These are phyloP conservation scores for Paramormyrops hopkinsi DNA, from an alignment of 2,797 vertebrate genomes.

Conservation along the genomic window DNA sequence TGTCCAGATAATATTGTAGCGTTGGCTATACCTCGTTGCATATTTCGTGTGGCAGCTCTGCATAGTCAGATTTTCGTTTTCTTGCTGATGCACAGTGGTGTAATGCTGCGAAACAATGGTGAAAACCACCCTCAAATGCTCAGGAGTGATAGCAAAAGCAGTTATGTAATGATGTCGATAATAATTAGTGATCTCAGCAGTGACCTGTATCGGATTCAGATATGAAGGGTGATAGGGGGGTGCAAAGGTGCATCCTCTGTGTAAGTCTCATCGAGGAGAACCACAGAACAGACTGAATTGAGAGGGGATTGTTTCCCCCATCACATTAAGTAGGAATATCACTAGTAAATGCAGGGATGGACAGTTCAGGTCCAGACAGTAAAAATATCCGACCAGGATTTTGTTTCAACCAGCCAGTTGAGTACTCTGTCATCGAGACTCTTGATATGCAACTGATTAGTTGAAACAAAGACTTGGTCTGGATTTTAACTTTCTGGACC, in stretches of 20 bases:
- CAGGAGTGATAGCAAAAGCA: neutral
- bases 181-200: neutral
- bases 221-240: neutral
- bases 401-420: neutral
- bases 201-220: neutral
- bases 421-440: neutral
- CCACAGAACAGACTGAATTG: neutral
- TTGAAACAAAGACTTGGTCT: neutral
- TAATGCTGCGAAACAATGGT: neutral
- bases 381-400: neutral
- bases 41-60: no score
- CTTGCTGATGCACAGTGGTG: neutral
- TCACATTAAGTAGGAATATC: neutral
- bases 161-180: neutral
- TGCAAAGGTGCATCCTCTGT: neutral
- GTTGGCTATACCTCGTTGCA: neutral
- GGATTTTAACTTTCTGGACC: neutral
- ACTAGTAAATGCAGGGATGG: neutral
- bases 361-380: neutral
- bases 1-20: neutral
- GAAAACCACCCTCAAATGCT: neutral
- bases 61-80: neutral
- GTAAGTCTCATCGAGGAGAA: neutral
- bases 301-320: neutral
- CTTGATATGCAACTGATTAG: neutral